Conservation (phyloP, 2,113 vertebrate species). For the Prionailurus bengalensis region DNA sequence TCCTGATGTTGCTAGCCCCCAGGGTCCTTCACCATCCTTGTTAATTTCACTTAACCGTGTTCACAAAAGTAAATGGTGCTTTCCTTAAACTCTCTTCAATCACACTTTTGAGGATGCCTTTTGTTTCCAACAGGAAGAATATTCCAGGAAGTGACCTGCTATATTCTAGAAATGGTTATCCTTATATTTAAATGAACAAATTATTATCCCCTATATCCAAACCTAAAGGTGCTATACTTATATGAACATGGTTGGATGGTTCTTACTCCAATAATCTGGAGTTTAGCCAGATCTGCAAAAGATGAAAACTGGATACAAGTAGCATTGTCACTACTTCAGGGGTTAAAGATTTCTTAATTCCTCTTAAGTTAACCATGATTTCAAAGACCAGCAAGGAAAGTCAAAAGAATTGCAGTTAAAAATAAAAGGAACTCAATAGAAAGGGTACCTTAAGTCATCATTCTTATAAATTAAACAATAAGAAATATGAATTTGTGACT, state of each 20-base stretch:
- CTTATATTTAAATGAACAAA: not conserved
- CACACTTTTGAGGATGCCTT: not conserved
- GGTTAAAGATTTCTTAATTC: not conserved
- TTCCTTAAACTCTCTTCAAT: not conserved
- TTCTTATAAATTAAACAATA: not conserved
- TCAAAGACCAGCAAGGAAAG: slow-evolving; percentile 11
- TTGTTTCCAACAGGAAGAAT: not conserved
- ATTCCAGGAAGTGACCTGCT: not conserved
- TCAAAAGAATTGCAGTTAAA: not conserved
- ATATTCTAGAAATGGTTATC: not conserved
- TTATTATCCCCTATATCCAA: not conserved
- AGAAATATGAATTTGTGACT: not conserved
- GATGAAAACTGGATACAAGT: not conserved
- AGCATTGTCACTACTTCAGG: not conserved
- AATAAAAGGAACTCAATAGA: not conserved
- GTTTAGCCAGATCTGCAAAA: not conserved
- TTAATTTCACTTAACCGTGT: not conserved
- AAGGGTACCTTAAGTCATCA: not conserved
- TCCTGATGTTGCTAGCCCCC: not conserved
- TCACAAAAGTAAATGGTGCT: not conserved
- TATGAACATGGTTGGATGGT: not conserved
- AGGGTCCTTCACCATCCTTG: not conserved
- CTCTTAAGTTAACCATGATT: not conserved
- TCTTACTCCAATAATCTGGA: not conserved
- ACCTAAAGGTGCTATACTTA: not conserved